phyloP scores from a whole-genome alignment of 2,888 invertebrate species.

The Alviniconcha strummeri region DNA sequence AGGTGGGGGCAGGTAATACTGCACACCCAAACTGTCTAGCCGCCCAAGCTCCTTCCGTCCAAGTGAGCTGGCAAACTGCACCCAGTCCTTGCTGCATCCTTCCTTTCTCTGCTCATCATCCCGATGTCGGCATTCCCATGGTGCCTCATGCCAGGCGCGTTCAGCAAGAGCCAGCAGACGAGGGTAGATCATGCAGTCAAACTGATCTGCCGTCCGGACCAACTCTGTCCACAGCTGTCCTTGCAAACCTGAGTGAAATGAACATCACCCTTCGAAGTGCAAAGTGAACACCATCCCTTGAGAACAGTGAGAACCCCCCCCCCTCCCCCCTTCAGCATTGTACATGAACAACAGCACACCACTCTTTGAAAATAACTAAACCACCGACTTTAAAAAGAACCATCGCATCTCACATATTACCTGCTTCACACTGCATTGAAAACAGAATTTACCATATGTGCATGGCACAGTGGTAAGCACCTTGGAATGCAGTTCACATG shows the following conservation, averaged over 20 bases:
- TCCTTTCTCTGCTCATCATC: slow-evolving; percentile 37
- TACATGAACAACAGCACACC: too few relatives aligned
- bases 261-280: background rate
- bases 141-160: slow-evolving; percentile 67
- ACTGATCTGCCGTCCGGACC: slow-evolving; percentile 59
- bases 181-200: slow-evolving; percentile 64
- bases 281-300: too few relatives aligned
- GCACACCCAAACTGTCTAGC: slow-evolving; percentile 58
- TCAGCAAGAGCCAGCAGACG: slow-evolving; percentile 68
- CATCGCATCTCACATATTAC: too few relatives aligned
- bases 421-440: too few relatives aligned
- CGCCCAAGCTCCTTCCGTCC: slow-evolving; percentile 63
- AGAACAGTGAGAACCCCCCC: too few relatives aligned
- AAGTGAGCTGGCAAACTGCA: slow-evolving; percentile 61
- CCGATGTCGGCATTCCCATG: slow-evolving; percentile 60
- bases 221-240: slow-evolving; percentile 70
- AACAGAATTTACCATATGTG: too few relatives aligned
- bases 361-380: too few relatives aligned
- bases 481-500: too few relatives aligned
- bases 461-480: too few relatives aligned
- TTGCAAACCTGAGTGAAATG: slow-evolving; percentile 61
- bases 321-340: too few relatives aligned
- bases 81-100: slow-evolving; percentile 58
- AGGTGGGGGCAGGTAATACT: slow-evolving; percentile 68
- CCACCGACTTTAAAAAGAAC: too few relatives aligned